Evolutionary conservation across 2,888 invertebrate genomes (phyloP), one percentile per base, ranked within the genome.

Genomic region (Melanotus villosus): DNA sequence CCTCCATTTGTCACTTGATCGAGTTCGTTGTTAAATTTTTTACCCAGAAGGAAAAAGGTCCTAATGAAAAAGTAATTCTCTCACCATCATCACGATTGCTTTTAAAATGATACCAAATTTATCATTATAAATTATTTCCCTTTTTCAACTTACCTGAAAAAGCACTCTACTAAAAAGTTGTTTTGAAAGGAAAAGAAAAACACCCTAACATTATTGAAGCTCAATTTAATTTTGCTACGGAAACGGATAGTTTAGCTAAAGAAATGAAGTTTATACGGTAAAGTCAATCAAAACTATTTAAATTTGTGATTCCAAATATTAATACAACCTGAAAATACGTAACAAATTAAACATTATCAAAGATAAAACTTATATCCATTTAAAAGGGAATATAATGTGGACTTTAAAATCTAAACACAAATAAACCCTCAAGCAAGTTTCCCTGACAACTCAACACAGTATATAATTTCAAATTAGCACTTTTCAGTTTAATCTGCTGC

Each of bases 1-100:
- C 52, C 52, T 32, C 52, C 52, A 52, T 52, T 52, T 52, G 52
- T 52, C 52, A 52, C 52, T 32, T 47, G 14, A 52, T 52, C 52
- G 52, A 32, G 14, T 16, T 52, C 52, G 12, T 23, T 47, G 47
- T 47, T 47, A 47, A 21, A 47, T 47, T 47, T 47, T 47, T 47
- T 47, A 47, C 47, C 18, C 47, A 47, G 21, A 47, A 47, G 23
- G 47, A 26, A 23, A n/a, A 21, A 47, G 47, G 21, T 45, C 14
- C 47, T 47, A 47, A 47, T 47, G 47, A 47, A 47, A 47, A 47
- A 47, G 47, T 47, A 47, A 47, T 47, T 47, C 23, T 47, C 47
- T 47, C 47, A 23, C 47, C 47, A 47, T 47, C 47, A 47, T n/a
- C 47, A 47, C 23, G 47, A 47, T 47, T 47, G 47, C 47, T 47